Evolutionary conservation across 2,888 invertebrate species (phyloP).

Genomic region (Lasioglossum oenotherae): DNA sequence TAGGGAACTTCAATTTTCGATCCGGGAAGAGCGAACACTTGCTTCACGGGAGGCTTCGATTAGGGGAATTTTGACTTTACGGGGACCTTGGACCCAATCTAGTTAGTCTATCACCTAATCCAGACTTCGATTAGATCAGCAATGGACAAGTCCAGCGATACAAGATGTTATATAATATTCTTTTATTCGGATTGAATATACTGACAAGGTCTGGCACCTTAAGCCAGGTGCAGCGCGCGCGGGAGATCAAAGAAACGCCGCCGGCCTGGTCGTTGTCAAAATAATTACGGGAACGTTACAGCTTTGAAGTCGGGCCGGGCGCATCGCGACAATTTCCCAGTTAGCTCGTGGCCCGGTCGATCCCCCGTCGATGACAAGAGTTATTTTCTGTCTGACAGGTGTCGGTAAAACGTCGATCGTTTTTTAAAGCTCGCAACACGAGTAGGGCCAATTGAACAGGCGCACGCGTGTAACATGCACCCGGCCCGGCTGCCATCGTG

Average conservation of each 20-base stretch:
- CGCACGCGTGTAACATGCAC: constrained; percentile 54
- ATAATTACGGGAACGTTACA: constrained; percentile 26
- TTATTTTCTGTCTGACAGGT: constrained; percentile 71
- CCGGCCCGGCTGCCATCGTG: constrained; percentile 45
- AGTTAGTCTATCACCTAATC: neutral
- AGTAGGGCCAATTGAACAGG: constrained; percentile 63
- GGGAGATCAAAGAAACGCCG: constrained; percentile 37
- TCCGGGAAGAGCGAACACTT: neutral
- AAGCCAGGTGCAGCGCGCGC: neutral
- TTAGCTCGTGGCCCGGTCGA: constrained; percentile 47
- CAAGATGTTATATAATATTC: neutral
- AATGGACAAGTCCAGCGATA: too few species aligned
- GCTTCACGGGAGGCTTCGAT: neutral
- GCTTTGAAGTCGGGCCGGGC: constrained; percentile 22
- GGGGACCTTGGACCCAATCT: neutral
- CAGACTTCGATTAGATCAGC: neutral
- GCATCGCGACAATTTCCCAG: constrained; percentile 44
- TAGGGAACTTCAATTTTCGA: neutral
- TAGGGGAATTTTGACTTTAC: neutral
- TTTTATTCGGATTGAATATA: neutral
- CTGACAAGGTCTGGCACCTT: neutral
- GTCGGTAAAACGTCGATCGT: constrained; percentile 68
- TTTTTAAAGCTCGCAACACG: constrained; percentile 60
- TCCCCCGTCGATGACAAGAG: constrained; percentile 68
- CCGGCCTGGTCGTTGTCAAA: neutral